Base-by-base conservation (phyloP, 1,140 invertebrate genomes). In the Anagrus nilaparvatae region DNA sequence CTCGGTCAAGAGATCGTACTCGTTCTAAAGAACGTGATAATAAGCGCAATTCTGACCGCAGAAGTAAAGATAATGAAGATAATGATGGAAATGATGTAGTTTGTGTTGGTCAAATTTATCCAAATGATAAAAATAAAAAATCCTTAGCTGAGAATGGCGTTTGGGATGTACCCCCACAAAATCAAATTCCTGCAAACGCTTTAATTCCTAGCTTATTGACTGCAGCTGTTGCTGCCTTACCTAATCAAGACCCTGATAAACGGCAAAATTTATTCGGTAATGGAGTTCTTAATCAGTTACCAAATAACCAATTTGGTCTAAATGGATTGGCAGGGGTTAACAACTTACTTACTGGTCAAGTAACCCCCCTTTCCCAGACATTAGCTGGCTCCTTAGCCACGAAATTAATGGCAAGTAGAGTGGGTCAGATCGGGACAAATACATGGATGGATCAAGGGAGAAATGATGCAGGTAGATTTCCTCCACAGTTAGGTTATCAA, bases 111-210 rank as follows among this genome's bases (percentile, higher is more conserved):
- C 63, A 65, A 27, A 67, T 68, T 34, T 53, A 59, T 0, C 51
- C 59, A 2, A 67, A 69, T 19, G 62, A 67, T 17, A 67, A 50
- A 47, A 29, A 23, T 9, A 55, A 55, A 18, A 52, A 53, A 8
- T 41, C 46, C 4, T 7, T 59, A 0, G 38, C 55, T 1, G 61
- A 67, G 9, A 69, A 67, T 27, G 63, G 65, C 0, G 49, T 69
- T 0, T 69, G 66, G 66, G 66, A 69, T 31, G 65, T 69, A 0
- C 66, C 66, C 0, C 66, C 66, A 0, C 64, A 65, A n/a, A 60
- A 56, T 20, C 51, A 60, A 30, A 59, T 67, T 47, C 62, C 64
- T 13, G 64, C 40, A 36, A 64, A 50, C 34, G 66, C 59, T 53
- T 47, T 58, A 46, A 69, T 57, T 13, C 60, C 65, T 0, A 56